These are phyloP conservation scores for Biston betularia DNA, from an alignment of 2,888 invertebrate species.

Conservation along the genomic window DNA sequence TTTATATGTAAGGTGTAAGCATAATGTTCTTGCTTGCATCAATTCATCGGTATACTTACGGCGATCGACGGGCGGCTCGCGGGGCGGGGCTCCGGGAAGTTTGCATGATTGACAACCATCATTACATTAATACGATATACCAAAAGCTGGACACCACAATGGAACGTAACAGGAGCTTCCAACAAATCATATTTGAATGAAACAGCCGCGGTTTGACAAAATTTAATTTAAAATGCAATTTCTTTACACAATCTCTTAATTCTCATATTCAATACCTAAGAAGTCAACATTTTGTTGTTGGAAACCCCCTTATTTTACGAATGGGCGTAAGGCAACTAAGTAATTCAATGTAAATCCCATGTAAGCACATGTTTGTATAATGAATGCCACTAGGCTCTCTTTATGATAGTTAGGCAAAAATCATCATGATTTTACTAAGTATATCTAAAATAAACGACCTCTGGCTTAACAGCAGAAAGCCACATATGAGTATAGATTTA, in stretches of 20 bases:
- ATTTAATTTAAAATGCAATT: neutral
- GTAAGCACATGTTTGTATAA: conserved; percentile 56
- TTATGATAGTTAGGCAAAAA: conserved; percentile 32
- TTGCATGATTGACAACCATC: conserved; percentile 86
- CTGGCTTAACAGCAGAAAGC: conserved; percentile 28
- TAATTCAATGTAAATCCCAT: conserved; percentile 50
- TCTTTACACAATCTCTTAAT: too few species aligned
- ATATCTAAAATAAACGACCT: conserved; percentile 16
- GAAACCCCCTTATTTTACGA: conserved; percentile 53
- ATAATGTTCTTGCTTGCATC: conserved; percentile 77
- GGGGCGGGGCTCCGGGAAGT: conserved; percentile 78
- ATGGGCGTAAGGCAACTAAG: conserved; percentile 51
- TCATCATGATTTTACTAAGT: conserved; percentile 23
- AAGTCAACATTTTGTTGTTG: conserved; percentile 43
- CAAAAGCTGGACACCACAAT: conserved; percentile 75
- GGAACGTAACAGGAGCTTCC: conserved; percentile 63
- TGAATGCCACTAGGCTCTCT: conserved; percentile 48
- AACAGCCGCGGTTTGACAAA: neutral
- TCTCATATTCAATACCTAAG: neutral
- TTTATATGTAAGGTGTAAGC: conserved; percentile 62
- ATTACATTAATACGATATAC: conserved; percentile 83
- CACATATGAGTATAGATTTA: conserved; percentile 16
- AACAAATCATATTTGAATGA: conserved; percentile 45
- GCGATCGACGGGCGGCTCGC: conserved; percentile 72
- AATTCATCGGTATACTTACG: conserved; percentile 80